A percentile compares a stretch with the other conserved stretches of the same genome.
phyloP scores from a whole-genome alignment of 2,113 vertebrate species.

The Halcyon malimbica region DNA sequence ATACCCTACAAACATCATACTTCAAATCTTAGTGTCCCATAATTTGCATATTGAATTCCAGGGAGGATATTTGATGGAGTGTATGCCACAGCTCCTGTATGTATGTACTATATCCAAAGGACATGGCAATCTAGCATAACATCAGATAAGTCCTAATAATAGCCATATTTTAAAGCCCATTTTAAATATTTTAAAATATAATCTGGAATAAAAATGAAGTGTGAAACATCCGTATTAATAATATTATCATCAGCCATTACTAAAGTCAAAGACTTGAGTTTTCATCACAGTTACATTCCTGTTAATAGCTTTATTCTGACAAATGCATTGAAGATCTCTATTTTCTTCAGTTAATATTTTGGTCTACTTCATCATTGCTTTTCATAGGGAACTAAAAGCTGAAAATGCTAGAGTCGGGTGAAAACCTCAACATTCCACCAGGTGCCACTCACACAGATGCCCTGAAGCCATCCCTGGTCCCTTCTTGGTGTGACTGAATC shows the following conservation, averaged over 20 bases:
- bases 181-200: conserved; percentile 43
- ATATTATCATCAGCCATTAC: not conserved
- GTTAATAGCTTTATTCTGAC: not conserved
- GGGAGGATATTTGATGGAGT: not conserved
- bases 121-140: not conserved
- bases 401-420: not conserved
- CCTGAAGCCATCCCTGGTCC: not conserved
- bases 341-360: not conserved
- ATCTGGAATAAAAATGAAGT: conserved; percentile 42
- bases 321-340: not conserved
- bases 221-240: not conserved
- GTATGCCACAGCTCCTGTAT: not conserved
- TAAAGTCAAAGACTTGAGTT: not conserved
- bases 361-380: not conserved
- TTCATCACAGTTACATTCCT: not conserved
- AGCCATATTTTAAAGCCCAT: not conserved
- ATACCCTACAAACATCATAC: not conserved
- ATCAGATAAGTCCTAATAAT: conserved; percentile 16
- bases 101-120: not conserved
- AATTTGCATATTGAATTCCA: not conserved
- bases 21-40: not conserved
- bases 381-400: not conserved
- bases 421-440: not conserved
- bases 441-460: not conserved
- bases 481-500: not conserved